Evolutionary conservation across 2,888 invertebrate species (phyloP), one percentile per base, ranked within the genome.

Genomic region (Tricholauxania praeusta): DNA sequence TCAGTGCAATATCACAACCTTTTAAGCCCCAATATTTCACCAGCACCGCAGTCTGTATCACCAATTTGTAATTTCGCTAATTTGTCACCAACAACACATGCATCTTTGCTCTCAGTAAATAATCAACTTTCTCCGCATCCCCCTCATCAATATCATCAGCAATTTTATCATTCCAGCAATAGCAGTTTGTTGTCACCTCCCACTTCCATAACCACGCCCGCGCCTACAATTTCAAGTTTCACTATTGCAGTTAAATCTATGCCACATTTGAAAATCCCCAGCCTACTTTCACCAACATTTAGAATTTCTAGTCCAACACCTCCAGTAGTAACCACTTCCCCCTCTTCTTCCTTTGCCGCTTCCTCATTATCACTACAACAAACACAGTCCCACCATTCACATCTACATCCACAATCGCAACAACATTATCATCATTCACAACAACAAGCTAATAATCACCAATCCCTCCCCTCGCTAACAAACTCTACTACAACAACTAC

Each of bases 351-450:
- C 63, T 66, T 62, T 63, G 55, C 62, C 53, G n/a, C 64, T 52
- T 28, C 67, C 55, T 59, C 62, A 57, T 49, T 39, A 39, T 39
- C 39, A 39, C 39, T 60, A 72, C 17, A 59, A 62, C 55, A 66
- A 69, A 28, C 55, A 63, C 72, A 66, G 74, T 73, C 74, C 69
- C 74, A 76, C 75, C 73, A 72, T 51, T 69, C 62, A 73, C 71
- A 66, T 63, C 59, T 71, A 75, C 22, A 14, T 74, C 73, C 75
- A 66, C 76, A 77, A 76, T 76, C 77, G 66, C 75, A 77, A 63
- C 74, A 71, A 65, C 65, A 65, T 28, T n/a, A 83, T 82, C 83
- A 84, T 80, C 83, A 82, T 80, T 79, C 84, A 83, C 80, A 83
- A 82, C 86, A 82, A 83, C 83, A 83, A 86, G 85, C 84, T 75